These are phyloP conservation scores for Onychorhynchus coronatus DNA, from an alignment of 2,113 vertebrate genomes.

Conservation along the genomic window DNA sequence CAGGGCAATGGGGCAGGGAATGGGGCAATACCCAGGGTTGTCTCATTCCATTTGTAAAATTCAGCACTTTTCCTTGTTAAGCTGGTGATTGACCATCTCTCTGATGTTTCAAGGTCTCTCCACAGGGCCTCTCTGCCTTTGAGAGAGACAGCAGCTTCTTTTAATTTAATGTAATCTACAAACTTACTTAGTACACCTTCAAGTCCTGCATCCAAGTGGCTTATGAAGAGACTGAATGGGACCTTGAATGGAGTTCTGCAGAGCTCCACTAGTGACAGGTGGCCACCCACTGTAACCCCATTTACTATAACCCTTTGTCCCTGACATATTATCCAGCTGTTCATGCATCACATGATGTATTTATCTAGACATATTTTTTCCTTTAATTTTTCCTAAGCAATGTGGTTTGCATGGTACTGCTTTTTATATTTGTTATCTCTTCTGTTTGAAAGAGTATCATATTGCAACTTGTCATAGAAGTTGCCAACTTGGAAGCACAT, in stretches of 20 bases:
- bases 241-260: not conserved
- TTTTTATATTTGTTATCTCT: not conserved
- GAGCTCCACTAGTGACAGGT: not conserved
- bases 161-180: not conserved
- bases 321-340: not conserved
- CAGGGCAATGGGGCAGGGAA: not conserved
- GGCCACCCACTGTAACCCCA: not conserved
- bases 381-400: not conserved
- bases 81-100: not conserved
- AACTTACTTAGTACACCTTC: not conserved
- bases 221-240: not conserved
- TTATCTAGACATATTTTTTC: not conserved
- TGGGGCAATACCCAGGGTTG: not conserved
- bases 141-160: not conserved
- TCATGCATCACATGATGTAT: not conserved
- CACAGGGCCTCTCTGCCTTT: not conserved
- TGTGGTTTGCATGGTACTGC: not conserved
- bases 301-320: not conserved
- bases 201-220: not conserved
- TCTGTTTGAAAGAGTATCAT: not conserved
- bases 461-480: not conserved
- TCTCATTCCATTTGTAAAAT: not conserved
- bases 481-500: constrained; percentile 3
- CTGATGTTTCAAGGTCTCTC: not conserved
- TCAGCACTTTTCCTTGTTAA: not conserved